Base-by-base conservation (phyloP, 2,888 invertebrate species). In the Drosophila barbarae region DNA sequence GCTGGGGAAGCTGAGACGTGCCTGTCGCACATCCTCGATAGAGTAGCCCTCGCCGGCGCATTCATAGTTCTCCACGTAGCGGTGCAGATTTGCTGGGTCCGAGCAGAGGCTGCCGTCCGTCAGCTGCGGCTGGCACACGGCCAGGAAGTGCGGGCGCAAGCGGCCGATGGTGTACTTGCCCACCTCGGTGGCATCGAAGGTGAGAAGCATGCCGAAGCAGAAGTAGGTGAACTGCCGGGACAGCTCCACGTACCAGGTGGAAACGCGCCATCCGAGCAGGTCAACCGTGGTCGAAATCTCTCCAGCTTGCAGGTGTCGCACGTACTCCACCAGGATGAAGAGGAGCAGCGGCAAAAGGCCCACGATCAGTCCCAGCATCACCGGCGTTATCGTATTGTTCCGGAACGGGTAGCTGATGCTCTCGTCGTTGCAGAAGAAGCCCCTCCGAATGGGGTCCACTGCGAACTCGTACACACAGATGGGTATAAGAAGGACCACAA, bases 1-100 rank as follows among this genome's bases (percentile, higher is more conserved):
- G 68, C 96, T 96, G 56, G 96, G 96, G 90, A 97, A 97, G 26
- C 96, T 97, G 61, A 97, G 92, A 74, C 95, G 92, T 90, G 94
- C 91, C 88, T 95, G 95, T 74, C 94, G 94, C 73, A 94, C 89
- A 68, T 93, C 90, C 78, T 89, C 82, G 68, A 91, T 88, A 18
- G 88, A 81, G 41, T 87, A 88, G 49, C 92, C 91, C 0, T 88
- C 90, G 13, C 88, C 86, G 23, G 86, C 84, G 75, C 96, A 96
- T 23, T 90, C 92, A 90, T 94, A 98, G 88, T 91, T 91, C 90
- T 91, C 95, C 66, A 94, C 93, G 87, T 95, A 95, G 50, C 90
- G 90, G 89, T 93, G 91, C 53, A 91, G 90, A 87, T 94, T 93
- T 42, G 89, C 89, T 0, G 91, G 88, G 41, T 91, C 85, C 8